Base-by-base conservation (phyloP, 1,140 invertebrate species). In the Listronotus bonariensis region DNA sequence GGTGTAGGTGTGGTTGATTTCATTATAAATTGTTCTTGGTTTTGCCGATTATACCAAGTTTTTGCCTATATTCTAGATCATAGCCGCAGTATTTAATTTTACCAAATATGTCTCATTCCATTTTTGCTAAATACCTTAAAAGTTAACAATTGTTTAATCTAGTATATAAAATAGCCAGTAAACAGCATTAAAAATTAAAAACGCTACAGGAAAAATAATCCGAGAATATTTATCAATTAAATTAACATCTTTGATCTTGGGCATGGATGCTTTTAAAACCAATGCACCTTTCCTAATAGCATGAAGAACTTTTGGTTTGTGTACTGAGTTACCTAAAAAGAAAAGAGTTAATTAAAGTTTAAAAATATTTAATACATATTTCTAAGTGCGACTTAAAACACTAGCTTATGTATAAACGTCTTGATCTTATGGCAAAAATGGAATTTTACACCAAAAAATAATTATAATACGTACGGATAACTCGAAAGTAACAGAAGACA, bases 141-240 rank as follows among this genome's bases (percentile, higher is more conserved):
- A 6, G 8, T 3, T 9, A 18, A 7, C 9, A 32, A 48, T 46
- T 26, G 48, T 40, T 26, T 42, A 87, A 78, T 88, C 86, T 61
- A 92, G 82, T 70, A 93, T 87, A 78, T 98, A 98, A 78, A 96
- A 97, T 69, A 91, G 87, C 95, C 95, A 98, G 78, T 98, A 98
- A 58, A 90, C 87, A 12, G 89, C 85, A 78, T 98, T 98, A 80
- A 98, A 98, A 40, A 96, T 77, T 69, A 97, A 85, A 78, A 98
- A 99, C 62, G 94, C 91, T 18, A 96, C 87, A 0, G 96, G 96
- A 80, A 99, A 99, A 53, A 97, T 84, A 64, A 97, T 87, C 66
- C 96, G 83, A 8, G 95, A 96, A 76, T 96, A 97, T 75, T 96
- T 96, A 80, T 98, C 96, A 73, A 99, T 98, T 45, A 96, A 89